Evolutionary conservation across 2,113 vertebrate genomes (phyloP), one percentile per base, ranked within the genome.

Genomic region (Nematolebias whitei): DNA sequence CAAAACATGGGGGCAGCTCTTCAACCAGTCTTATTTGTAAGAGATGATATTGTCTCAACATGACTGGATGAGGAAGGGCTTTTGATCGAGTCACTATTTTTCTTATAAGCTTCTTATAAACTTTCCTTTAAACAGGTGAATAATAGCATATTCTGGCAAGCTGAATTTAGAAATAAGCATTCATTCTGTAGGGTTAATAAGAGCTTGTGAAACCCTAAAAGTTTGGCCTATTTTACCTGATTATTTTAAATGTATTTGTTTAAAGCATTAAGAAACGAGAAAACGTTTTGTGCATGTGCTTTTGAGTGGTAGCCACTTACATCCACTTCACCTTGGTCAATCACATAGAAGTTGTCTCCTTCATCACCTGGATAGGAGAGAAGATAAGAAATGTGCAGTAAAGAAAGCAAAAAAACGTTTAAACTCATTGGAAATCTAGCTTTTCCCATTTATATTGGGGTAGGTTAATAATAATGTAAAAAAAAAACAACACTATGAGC

Each of bases 271-370:
- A 23, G n/a, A 54, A 60, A 58, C 24, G 16, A 41, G 9, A 59
- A 35, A 59, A 35, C 11, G 4, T 51, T 60, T 41, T 71, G 18
- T 52, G 43, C n/a, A 35, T 50, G 43, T 63, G 43, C 16, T 44
- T 63, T 29, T 69, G 68, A 72, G 32, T 60, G 78, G 45, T 1
- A 1, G 59, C 61, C 67, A 95, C 96, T 98, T 86, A 99, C 97
- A 10, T 99, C 97, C 68, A 96, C 96, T 91, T 99, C 97, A 49
- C 97, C 97, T 76, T 98, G 96, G 86, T 99, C 97, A 59, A 99
- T 94, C 57, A 99, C 97, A 23, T 99, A 99, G 88, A 99, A 99
- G 90, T 98, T 99, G 84, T 99, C 97, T 32, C 97, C 97, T 92
- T 99, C 97, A 9, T 99, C 94, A 67, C 96, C 97, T 99, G 83